Evolutionary conservation across 2,113 vertebrate genomes (phyloP), one percentile per base, ranked within the genome.

Genomic region (Columbina picui): DNA sequence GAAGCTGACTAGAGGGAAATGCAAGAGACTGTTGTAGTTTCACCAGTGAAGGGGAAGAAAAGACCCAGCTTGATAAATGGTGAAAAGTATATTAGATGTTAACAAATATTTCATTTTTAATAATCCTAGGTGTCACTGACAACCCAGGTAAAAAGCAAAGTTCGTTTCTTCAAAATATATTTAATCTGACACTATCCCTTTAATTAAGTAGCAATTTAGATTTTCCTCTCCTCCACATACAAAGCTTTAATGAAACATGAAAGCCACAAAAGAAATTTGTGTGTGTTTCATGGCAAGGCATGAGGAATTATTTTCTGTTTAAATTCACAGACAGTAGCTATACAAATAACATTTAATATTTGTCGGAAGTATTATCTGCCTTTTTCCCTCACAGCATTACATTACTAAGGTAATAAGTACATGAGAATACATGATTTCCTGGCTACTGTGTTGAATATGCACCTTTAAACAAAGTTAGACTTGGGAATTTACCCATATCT

Each of bases 401-500:
- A 92, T 96, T 96, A 92, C 88, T 90, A 61, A 96, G 69, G 93
- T 96, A 96, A 89, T 95, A 95, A 95, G 95, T 81, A 93, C 87
- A 96, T 41, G 90, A 95, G 95, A 96, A 95, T 56, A 95, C 89
- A 96, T 6, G 89, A 94, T 96, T 96, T 96, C 84, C 92, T 94
- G 91, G 95, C 91, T 94, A 92, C 93, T 78, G 82, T 91, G 74
- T 78, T 90, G 79, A 96, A 96, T 91, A 95, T 84, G 91, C 93
- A 96, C 93, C 95, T 96, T 96, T 95, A 95, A 96, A 95, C 94
- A 97, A 96, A 96, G 97, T 93, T 91, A 96, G 95, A 91, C 94
- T 95, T 86, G 92, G 93, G 96, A 97, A 96, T 96, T 96, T 96
- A 96, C 83, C 86, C 93, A 0, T 94, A 95, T 97, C 95, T 95